Percentiles rank a stretch among this genome's conserved stretches.
These are phyloP conservation scores for Drosophila baimaii DNA, from an alignment of 1,140 invertebrate genomes.

Conservation along the genomic window DNA sequence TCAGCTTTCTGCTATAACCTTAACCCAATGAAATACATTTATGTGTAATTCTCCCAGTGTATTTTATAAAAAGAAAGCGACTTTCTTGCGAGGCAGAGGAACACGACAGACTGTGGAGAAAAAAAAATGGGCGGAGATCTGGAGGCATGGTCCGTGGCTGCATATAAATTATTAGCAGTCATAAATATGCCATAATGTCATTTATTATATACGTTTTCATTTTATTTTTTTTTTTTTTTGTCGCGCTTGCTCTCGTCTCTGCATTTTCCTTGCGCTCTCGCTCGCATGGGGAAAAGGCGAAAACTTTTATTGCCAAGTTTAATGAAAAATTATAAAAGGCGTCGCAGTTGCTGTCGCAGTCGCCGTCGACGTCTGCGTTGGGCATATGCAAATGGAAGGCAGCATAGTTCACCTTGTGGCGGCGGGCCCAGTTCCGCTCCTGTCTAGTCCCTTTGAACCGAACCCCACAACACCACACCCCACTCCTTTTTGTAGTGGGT, in stretches of 20 bases:
- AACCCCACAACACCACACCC: not conserved
- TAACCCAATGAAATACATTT: too few relatives aligned
- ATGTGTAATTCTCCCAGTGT: not conserved
- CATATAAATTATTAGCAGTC: constrained; percentile 83
- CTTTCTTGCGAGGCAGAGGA: constrained; percentile 34
- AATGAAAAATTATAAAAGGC: constrained; percentile 83
- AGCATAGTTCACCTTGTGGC: constrained; percentile 72
- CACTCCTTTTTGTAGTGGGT: constrained; percentile 61
- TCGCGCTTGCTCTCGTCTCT: constrained; percentile 33
- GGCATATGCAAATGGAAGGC: constrained; percentile 65
- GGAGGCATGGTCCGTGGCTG: constrained; percentile 58
- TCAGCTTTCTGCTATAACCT: not conserved
- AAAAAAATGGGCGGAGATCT: constrained; percentile 26
- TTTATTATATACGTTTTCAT: constrained; percentile 80
- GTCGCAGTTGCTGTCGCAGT: constrained; percentile 45
- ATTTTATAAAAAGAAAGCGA: constrained; percentile 33
- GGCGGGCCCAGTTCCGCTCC: constrained; percentile 23
- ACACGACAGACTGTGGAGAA: constrained; percentile 38
- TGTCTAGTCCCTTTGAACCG: constrained; percentile 12
- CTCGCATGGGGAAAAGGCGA: constrained; percentile 70
- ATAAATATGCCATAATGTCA: constrained; percentile 83
- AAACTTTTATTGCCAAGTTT: constrained; percentile 83
- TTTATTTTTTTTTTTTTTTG: constrained; percentile 47
- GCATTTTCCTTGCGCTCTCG: constrained; percentile 53
- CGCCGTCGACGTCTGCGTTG: constrained; percentile 21